Base-by-base conservation (phyloP, 2,888 invertebrate genomes). In the Drosophila paramelanica region DNA sequence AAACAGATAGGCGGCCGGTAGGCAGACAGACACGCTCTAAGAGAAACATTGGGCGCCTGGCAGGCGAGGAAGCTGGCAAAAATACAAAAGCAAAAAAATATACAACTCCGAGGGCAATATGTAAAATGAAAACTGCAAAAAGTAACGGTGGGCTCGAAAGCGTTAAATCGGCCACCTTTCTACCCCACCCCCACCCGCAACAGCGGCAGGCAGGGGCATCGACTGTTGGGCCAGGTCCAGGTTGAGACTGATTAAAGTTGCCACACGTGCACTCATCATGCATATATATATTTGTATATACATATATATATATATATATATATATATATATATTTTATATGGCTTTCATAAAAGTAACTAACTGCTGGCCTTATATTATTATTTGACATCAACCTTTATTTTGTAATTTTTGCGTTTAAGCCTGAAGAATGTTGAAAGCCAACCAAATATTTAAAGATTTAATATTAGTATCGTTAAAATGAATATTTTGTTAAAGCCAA, bases 101-200 rank as follows among this genome's bases (percentile, higher is more conserved):
- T 73, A 73, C 79, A 88, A 80, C 89, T 89, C 78, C 78, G 73
- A 73, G 81, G 89, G 89, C 89, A 81, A 89, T 80, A 76, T 87
- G 84, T 86, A 77, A 89, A 88, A 89, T 88, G 89, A 82, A 77
- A 75, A 75, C 74, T 60, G 73, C 67, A 73, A 69, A 73, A 70
- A 74, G 64, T 61, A 36, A 52, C 49, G 58, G 43, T 56, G 58
- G 68, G 66, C 56, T 76, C 38, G 43, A 79, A 66, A 67, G 65
- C 75, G 70, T 65, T 60, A 69, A 79, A 77, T 70, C 65, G 66
- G 57, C 70, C 50, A 56, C 62, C 64, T 73, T 39, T 4, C 4
- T 17, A 17, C 17, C 17, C 17, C 17, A 17, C 17, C 70, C 50
- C 4, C 4, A 31, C 36, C 60, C 43, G 49, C 38, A 43, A 33